These are phyloP conservation scores for Gryllus bimaculatus DNA, from an alignment of 1,140 invertebrate species.

Conservation along the genomic window DNA sequence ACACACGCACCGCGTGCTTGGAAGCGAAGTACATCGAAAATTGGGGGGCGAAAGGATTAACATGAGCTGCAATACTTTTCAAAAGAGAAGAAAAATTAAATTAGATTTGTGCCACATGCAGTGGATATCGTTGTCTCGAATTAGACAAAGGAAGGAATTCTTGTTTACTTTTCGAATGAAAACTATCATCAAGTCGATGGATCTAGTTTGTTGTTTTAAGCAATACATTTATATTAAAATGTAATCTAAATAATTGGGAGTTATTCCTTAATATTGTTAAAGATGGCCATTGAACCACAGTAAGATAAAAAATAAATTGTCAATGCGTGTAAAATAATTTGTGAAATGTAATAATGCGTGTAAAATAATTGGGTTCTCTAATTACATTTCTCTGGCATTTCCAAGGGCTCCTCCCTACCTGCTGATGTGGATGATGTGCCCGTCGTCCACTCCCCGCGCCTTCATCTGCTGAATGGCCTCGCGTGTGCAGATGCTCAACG, in stretches of 20 bases:
- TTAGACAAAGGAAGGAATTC: too few species aligned
- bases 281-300: too few species aligned
- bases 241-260: too few species aligned
- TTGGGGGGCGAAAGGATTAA: neutral
- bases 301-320: neutral
- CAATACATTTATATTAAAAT: too few species aligned
- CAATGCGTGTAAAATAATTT: too few species aligned
- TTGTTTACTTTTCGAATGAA: too few species aligned
- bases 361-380: too few species aligned
- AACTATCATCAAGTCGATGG: too few species aligned
- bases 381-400: too few species aligned
- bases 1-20: constrained; percentile 36
- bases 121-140: too few species aligned
- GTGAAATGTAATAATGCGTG: neutral
- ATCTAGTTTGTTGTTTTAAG: too few species aligned
- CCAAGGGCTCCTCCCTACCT: constrained; percentile 38
- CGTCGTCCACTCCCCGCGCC: constrained; percentile 45
- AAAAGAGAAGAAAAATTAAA: neutral
- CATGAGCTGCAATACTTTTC: constrained; percentile 11
- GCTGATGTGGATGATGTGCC: constrained; percentile 56
- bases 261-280: too few species aligned
- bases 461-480: constrained; percentile 47
- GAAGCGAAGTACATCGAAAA: constrained; percentile 32
- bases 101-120: neutral
- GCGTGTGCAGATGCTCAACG: constrained; percentile 40